A percentile compares a stretch with the other conserved stretches of the same genome.
phyloP scores from a whole-genome alignment of 2,888 invertebrate species.

The Holacanthella duospinosa region DNA sequence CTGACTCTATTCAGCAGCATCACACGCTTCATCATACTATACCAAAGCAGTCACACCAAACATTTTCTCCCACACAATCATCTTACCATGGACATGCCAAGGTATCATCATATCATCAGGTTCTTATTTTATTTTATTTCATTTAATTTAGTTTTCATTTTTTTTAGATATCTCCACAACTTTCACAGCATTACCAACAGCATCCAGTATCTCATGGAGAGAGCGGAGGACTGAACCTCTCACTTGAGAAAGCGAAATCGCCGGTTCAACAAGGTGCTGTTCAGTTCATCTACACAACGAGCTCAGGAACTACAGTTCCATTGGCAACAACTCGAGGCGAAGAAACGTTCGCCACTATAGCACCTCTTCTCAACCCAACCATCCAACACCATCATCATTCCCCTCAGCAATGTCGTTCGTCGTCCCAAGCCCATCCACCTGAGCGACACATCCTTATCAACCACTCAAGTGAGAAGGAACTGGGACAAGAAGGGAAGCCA shows the following conservation, averaged over 20 bases:
- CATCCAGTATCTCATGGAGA: constrained; percentile 25
- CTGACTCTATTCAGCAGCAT: constrained; percentile 44
- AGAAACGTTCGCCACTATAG: constrained; percentile 33
- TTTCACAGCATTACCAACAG: constrained; percentile 10
- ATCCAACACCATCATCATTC: constrained; percentile 23
- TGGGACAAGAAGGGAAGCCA: not conserved
- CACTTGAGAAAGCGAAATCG: constrained; percentile 34
- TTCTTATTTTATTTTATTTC: not conserved
- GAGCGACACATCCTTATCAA: not conserved
- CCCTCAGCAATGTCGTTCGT: not conserved
- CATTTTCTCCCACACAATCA: not conserved
- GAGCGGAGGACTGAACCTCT: constrained; percentile 35
- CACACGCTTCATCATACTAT: constrained; percentile 47
- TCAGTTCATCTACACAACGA: not conserved
- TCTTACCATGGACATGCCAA: not conserved
- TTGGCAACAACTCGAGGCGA: not conserved
- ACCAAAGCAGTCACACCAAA: constrained; percentile 10
- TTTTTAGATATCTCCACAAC: constrained; percentile 15
- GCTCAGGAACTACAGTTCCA: not conserved
- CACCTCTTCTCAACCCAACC: constrained; percentile 31
- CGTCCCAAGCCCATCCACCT: not conserved
- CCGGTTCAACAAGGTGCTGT: constrained; percentile 23
- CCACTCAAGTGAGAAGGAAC: not conserved
- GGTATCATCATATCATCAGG: not conserved
- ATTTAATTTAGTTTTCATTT: constrained; percentile 1